These are phyloP conservation scores for Aegithalos caudatus DNA, from an alignment of 2,113 vertebrate genomes.

Conservation along the genomic window DNA sequence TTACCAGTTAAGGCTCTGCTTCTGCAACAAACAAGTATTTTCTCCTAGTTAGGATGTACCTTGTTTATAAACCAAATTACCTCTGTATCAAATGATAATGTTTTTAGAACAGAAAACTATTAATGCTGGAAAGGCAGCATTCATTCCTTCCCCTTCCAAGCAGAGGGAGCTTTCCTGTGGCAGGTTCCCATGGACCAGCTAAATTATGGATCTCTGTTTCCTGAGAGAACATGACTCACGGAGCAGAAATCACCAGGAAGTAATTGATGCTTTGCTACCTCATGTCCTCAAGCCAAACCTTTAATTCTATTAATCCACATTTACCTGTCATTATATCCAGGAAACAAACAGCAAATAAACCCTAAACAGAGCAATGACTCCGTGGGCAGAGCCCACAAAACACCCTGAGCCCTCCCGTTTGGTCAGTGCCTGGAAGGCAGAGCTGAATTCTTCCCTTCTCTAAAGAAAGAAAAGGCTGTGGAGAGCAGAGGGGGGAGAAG, in stretches of 20 bases:
- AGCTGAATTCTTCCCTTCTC: neutral
- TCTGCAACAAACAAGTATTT: neutral
- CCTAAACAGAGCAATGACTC: neutral
- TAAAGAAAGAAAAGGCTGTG: neutral
- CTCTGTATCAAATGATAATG: neutral
- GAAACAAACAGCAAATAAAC: neutral
- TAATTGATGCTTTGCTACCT: neutral
- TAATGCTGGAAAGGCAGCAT: neutral
- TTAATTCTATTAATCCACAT: neutral
- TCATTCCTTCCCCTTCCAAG: neutral
- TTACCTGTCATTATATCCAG: neutral
- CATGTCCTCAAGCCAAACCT: neutral
- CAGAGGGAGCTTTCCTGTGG: neutral
- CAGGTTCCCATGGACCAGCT: neutral
- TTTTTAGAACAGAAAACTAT: neutral
- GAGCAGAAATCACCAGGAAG: neutral
- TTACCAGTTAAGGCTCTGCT: neutral
- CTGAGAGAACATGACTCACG: rapidly evolving
- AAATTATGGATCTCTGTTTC: neutral
- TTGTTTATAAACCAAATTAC: neutral
- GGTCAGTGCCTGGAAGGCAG: neutral
- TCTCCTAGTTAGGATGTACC: neutral
- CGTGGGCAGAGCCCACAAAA: neutral
- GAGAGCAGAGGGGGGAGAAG: neutral
- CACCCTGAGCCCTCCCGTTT: neutral